Evolutionary conservation across 2,797 vertebrate species (phyloP), one percentile per base, ranked within the genome.

Genomic region (Limnodromus scolopaceus): DNA sequence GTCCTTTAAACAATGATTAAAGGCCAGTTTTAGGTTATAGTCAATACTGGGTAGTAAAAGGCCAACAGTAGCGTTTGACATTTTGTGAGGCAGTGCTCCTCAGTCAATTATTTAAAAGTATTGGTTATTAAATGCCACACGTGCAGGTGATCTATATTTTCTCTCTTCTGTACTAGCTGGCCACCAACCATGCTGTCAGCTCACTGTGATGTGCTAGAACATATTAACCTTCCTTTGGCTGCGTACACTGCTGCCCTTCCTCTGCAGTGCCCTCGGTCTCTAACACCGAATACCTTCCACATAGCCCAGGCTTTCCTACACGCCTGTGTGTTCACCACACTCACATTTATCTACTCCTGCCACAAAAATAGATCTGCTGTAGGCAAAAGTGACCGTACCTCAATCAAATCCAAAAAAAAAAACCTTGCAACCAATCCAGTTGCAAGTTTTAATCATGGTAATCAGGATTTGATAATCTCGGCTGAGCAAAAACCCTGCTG

Each of bases 41-140:
- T 92, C 93, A 95, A 92, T 88, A 87, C 32, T 34, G 58, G 27
- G 49, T 43, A 93, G 88, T 87, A 87, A 96, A 92, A 97, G 94
- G 97, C 97, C 97, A 97, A 96, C 94, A 48, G 86, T 5, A 94
- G 97, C 74, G 81, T 89, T 88, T 99, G 99, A 98, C 98, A 99
- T 99, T 98, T 99, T 97, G 97, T 97, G 97, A 95, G 89, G 68
- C 92, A 96, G 93, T 92, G 93, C 84, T 98, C 97, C 97, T 97
- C 97, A 95, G 98, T 97, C 98, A 98, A 97, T 97, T 98, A 98
- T 98, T 98, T 97, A 97, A 97, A 98, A 97, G 96, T 92, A 97
- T 96, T 96, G 96, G 95, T 97, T 97, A 98, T 97, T 98, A 99
- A 99, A 98, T 98, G 98, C 98, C 98, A 98, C 96, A 98, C 96